These are phyloP conservation scores for Sciurus vulgaris DNA, from an alignment of 2,797 vertebrate species.

Conservation along the genomic window DNA sequence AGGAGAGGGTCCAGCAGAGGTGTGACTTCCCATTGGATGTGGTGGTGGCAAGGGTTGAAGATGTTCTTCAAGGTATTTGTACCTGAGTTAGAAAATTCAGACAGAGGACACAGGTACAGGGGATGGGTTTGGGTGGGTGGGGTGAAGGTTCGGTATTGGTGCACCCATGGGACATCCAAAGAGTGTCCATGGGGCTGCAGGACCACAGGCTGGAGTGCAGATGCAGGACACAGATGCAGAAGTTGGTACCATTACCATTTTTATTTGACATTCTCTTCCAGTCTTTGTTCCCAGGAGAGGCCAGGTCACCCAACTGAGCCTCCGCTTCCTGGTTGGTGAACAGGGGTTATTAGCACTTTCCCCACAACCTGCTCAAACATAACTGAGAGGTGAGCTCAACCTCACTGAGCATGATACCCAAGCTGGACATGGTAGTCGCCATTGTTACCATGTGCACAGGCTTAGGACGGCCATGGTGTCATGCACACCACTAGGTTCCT, in stretches of 20 bases:
- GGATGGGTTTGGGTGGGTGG: neutral
- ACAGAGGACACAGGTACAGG: neutral
- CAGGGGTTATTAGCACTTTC: fast-evolving
- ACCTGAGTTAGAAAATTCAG: neutral
- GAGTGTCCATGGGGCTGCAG: neutral
- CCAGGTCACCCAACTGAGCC: neutral
- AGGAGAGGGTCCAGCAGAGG: neutral
- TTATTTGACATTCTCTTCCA: neutral
- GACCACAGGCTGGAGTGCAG: neutral
- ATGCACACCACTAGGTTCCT: neutral
- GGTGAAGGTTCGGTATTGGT: fast-evolving
- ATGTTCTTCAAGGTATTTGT: neutral
- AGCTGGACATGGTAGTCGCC: fast-evolving
- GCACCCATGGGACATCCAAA: neutral
- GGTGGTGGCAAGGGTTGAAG: neutral
- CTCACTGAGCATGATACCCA: neutral
- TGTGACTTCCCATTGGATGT: neutral
- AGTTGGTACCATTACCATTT: no score
- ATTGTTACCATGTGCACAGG: fast-evolving
- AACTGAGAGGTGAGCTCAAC: neutral
- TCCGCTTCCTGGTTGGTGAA: neutral
- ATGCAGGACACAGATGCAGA: neutral
- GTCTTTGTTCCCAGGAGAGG: neutral
- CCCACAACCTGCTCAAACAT: no score
- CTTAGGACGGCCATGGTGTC: neutral